phyloP scores from a whole-genome alignment of 2,888 invertebrate genomes.

The Heliconius erato region DNA sequence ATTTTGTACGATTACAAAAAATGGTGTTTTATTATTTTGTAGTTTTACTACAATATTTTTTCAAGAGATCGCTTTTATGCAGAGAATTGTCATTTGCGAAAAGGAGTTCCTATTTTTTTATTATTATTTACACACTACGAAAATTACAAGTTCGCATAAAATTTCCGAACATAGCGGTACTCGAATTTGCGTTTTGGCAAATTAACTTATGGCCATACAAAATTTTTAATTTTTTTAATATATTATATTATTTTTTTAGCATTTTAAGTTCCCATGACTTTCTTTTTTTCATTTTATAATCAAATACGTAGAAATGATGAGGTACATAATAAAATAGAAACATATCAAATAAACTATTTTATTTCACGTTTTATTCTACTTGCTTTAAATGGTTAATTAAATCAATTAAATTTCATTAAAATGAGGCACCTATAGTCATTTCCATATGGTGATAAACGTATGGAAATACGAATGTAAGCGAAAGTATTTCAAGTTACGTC shows the following conservation, averaged over 20 bases:
- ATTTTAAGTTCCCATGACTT: no score
- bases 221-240: no score
- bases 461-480: constrained; percentile 24
- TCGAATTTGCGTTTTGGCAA: neutral
- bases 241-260: no score
- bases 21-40: no score
- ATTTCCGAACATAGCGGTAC: neutral
- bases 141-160: neutral
- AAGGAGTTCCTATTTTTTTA: no score
- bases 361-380: neutral
- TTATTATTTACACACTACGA: no score
- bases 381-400: neutral
- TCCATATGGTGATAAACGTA: neutral
- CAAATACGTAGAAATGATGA: no score
- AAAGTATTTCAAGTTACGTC: constrained; percentile 29
- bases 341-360: neutral
- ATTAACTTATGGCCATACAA: neutral
- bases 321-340: no score
- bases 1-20: no score
- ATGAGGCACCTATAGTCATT: neutral
- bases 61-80: neutral
- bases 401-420: neutral
- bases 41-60: neutral
- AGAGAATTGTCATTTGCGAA: neutral
- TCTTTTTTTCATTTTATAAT: no score